Conservation (phyloP, 2,113 vertebrate species). For the Puntigrus tetrazona region DNA sequence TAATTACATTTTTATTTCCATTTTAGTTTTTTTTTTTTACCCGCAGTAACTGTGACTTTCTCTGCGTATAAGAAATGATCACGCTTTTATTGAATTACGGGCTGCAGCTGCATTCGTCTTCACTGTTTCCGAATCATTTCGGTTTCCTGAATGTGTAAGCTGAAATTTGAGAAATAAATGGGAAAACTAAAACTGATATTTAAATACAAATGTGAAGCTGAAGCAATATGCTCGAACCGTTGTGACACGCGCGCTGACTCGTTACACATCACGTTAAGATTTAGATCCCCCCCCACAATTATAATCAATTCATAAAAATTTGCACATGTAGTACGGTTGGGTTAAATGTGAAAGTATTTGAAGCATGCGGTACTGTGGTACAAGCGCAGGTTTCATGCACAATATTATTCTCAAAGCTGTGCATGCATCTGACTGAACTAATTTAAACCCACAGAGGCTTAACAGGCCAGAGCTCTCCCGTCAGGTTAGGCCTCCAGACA, state of each 20-base stretch:
- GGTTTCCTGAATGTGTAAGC: background rate
- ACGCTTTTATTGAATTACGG: background rate
- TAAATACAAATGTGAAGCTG: background rate
- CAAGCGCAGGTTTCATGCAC: background rate
- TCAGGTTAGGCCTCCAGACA: constrained; percentile 14
- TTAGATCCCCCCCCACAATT: background rate
- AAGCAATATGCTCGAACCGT: background rate
- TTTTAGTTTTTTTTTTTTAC: constrained; percentile 22
- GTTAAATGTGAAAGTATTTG: background rate
- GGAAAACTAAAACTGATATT: background rate
- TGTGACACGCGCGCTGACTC: background rate
- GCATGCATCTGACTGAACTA: constrained; percentile 28
- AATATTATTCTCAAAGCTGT: constrained; percentile 26
- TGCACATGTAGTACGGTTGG: background rate
- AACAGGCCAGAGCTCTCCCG: background rate
- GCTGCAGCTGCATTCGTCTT: constrained; percentile 30
- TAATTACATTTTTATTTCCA: constrained; percentile 9
- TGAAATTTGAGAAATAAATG: background rate
- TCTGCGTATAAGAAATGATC: constrained; percentile 12
- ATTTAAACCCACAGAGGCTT: constrained; percentile 15
- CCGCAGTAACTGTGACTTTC: background rate
- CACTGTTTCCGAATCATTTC: constrained; percentile 29
- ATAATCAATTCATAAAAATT: background rate
- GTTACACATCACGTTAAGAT: background rate
- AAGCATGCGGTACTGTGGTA: background rate